Conservation (phyloP, 2,888 invertebrate species). For the Xiphydria camelus region DNA sequence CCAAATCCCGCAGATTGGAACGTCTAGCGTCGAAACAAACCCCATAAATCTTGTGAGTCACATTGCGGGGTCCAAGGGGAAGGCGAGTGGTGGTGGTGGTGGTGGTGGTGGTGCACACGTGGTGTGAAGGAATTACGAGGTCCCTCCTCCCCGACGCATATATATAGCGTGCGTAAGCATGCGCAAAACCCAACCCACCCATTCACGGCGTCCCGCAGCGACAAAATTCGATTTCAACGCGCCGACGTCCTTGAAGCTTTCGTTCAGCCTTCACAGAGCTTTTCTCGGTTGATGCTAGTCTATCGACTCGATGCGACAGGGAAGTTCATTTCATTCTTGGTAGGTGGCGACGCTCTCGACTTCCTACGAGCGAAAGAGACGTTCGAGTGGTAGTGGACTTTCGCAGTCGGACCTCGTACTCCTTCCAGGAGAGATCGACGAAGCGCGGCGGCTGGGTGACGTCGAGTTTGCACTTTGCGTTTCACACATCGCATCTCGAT, state of each 20-base stretch:
- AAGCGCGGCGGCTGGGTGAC: too few relatives aligned
- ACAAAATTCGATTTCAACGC: conserved; percentile 2
- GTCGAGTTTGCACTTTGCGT: too few relatives aligned
- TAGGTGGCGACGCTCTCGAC: neutral
- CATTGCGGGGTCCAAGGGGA: conserved; percentile 33
- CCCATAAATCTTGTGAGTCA: conserved; percentile 54
- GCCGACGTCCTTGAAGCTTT: neutral
- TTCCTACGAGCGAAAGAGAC: conserved; percentile 2
- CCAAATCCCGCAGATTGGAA: conserved; percentile 30
- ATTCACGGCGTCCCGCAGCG: conserved; percentile 31
- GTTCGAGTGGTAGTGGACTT: conserved; percentile 7
- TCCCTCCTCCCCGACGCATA: conserved; percentile 17
- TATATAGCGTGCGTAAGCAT: conserved; percentile 28
- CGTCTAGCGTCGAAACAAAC: conserved; percentile 35
- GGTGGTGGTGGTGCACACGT: conserved; percentile 36
- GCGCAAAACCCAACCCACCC: conserved; percentile 21
- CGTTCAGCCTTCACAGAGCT: too few relatives aligned
- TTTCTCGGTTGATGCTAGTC: too few relatives aligned
- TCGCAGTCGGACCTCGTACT: too few relatives aligned
- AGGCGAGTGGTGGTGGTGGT: too few relatives aligned
- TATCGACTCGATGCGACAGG: too few relatives aligned
- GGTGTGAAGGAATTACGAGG: conserved; percentile 49
- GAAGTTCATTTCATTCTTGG: too few relatives aligned
- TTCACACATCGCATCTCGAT: too few relatives aligned
- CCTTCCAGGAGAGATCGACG: too few relatives aligned